Evolutionary conservation across 1,140 invertebrate species (phyloP).

Genomic region (Radopholus similis): DNA sequence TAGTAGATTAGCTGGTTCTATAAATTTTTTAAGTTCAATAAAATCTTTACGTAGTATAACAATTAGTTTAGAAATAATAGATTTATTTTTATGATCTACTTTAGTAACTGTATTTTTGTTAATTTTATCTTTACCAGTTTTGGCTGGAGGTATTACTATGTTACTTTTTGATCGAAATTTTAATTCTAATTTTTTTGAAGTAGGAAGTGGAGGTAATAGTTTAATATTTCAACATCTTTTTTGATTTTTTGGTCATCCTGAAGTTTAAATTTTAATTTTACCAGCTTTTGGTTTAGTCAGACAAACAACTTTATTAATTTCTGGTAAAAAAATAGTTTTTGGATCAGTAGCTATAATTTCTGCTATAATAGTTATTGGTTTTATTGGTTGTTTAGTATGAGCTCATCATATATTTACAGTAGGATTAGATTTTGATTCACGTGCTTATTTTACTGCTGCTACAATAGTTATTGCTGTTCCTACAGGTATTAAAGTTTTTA

Average conservation of each 20-base stretch:
- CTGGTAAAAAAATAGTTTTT: constrained; percentile 50
- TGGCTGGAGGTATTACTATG: constrained; percentile 73
- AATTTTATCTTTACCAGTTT: constrained; percentile 69
- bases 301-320: constrained; percentile 30
- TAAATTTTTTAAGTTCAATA: not conserved
- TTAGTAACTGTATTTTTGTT: constrained; percentile 70
- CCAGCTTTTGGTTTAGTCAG: constrained; percentile 62
- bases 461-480: constrained; percentile 70
- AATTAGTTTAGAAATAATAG: not conserved
- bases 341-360: constrained; percentile 55
- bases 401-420: constrained; percentile 65
- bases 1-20: not conserved
- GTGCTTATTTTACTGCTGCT: constrained; percentile 71
- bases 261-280: constrained; percentile 72
- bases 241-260: constrained; percentile 75
- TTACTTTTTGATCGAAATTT: constrained; percentile 71
- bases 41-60: not conserved
- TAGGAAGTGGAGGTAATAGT: constrained; percentile 69
- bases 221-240: constrained; percentile 75
- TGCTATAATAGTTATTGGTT: constrained; percentile 61
- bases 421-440: constrained; percentile 71
- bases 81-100: constrained; percentile 68
- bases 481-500: constrained; percentile 69
- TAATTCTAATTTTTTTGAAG: constrained; percentile 71
- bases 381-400: constrained; percentile 61